A percentile compares a stretch with the other conserved stretches of the same genome.
Evolutionary conservation across 2,888 invertebrate species (phyloP).

Genomic region (Alloscopus bannaensis): DNA sequence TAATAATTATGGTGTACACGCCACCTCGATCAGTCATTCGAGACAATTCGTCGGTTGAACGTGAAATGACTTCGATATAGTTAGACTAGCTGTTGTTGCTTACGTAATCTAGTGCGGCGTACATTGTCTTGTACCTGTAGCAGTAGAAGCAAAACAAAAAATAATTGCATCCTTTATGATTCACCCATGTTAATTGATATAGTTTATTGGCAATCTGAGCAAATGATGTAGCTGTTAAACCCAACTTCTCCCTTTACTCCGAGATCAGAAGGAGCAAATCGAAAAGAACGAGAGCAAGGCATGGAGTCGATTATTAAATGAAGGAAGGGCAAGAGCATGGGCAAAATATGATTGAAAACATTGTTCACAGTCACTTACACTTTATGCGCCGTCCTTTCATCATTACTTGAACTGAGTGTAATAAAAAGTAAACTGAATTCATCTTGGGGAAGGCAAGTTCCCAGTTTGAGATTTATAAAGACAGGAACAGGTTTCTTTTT

Average conservation of each 20-base stretch:
- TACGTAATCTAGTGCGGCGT: no score
- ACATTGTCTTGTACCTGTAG: not conserved
- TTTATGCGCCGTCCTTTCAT: conserved; percentile 40
- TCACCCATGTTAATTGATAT: conserved; percentile 51
- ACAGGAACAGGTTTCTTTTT: conserved; percentile 62
- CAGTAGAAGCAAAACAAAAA: no score
- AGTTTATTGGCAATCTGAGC: conserved; percentile 48
- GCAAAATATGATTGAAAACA: conserved; percentile 53
- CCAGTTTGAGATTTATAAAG: conserved; percentile 52
- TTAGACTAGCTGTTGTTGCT: no score
- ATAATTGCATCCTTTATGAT: conserved; percentile 32
- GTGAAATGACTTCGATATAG: no score
- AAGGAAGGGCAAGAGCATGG: conserved; percentile 25
- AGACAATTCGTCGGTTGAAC: no score
- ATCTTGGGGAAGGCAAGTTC: conserved; percentile 62
- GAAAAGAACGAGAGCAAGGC: not conserved
- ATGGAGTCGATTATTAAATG: not conserved
- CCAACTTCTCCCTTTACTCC: conserved; percentile 14
- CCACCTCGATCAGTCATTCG: no score
- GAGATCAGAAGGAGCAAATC: no score
- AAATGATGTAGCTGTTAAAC: conserved; percentile 39
- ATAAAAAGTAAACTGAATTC: conserved; percentile 60
- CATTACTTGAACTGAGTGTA: conserved; percentile 46
- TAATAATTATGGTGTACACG: no score
- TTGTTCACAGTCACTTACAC: conserved; percentile 60